Conservation (phyloP, 2,113 vertebrate genomes). For the Poecile atricapillus region DNA sequence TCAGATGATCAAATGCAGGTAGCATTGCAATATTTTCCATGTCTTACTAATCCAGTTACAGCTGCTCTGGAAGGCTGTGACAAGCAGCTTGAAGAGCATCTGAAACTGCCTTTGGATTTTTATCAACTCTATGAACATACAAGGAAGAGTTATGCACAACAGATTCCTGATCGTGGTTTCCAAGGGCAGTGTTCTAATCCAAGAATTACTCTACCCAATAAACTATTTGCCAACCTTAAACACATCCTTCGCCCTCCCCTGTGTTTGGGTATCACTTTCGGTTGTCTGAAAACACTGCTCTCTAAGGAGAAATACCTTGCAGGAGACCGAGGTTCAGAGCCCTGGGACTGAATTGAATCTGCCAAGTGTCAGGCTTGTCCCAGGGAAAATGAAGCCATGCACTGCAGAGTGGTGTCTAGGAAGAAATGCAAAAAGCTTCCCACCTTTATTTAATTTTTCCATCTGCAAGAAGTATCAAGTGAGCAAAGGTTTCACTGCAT, state of each 20-base stretch:
- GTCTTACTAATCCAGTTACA: constrained; percentile 51
- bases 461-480: not conserved
- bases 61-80: constrained; percentile 35
- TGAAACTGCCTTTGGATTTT: constrained; percentile 34
- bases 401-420: fast-evolving
- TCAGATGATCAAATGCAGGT: not conserved
- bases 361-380: not conserved
- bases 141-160: constrained; percentile 31
- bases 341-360: not conserved
- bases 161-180: not conserved
- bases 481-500: not conserved
- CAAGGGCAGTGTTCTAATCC: constrained; percentile 3
- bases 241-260: not conserved
- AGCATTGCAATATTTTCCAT: constrained; percentile 49
- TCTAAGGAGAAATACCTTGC: not conserved
- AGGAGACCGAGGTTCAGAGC: not conserved
- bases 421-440: not conserved
- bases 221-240: not conserved
- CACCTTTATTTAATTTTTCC: not conserved
- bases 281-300: not conserved
- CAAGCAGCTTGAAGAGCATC: not conserved
- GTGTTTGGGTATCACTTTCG: not conserved
- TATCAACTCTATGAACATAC: constrained; percentile 4
- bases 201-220: not conserved
- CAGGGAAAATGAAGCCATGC: not conserved